These are phyloP conservation scores for Ficedula albicollis DNA, from an alignment of 2,797 vertebrate genomes.

Conservation along the genomic window DNA sequence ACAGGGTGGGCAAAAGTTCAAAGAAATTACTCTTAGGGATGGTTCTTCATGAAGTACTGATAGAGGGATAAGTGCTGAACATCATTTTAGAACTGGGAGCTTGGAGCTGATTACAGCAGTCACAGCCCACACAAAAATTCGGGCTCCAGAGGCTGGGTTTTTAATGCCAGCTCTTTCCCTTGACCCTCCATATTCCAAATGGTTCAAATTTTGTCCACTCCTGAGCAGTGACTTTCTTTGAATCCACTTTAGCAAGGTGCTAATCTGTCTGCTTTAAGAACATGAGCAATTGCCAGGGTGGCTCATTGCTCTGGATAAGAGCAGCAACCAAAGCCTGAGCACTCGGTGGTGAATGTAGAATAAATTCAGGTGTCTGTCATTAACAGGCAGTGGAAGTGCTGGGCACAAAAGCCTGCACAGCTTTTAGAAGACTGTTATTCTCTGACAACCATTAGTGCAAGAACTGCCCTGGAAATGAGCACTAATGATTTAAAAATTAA, in stretches of 20 bases:
- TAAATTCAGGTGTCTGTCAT: background rate
- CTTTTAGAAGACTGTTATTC: background rate
- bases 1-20: background rate
- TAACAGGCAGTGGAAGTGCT: background rate
- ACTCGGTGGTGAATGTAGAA: background rate
- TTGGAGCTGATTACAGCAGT: background rate
- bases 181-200: background rate
- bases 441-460: background rate
- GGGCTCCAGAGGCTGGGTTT: background rate
- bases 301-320: background rate
- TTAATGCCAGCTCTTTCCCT: background rate
- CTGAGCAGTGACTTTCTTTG: background rate
- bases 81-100: background rate
- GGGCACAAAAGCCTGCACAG: background rate
- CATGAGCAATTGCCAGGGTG: background rate
- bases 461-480: background rate
- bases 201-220: background rate
- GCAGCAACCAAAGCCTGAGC: background rate
- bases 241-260: background rate
- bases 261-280: background rate
- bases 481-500: background rate
- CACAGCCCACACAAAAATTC: background rate
- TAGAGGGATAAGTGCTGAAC: background rate
- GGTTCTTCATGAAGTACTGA: background rate
- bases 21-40: background rate